Evolutionary conservation across 2,113 vertebrate genomes (phyloP).

Genomic region (Nothoprocta pentlandii): DNA sequence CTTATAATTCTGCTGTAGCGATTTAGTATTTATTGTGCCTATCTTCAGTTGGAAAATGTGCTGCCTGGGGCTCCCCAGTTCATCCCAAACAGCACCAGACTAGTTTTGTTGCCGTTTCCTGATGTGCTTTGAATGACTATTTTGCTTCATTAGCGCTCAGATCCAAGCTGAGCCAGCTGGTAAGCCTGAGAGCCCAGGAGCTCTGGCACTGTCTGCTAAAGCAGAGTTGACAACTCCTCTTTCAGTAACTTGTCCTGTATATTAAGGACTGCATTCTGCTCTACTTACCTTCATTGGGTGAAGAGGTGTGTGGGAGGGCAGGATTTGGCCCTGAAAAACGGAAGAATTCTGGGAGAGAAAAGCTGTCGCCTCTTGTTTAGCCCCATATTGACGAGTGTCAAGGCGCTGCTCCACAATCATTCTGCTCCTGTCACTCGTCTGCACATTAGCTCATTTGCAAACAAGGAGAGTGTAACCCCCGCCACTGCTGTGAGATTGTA

Average conservation of each 20-base stretch:
- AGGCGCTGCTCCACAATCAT: background rate
- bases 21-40: constrained; percentile 7
- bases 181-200: background rate
- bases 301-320: background rate
- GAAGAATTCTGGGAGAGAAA: background rate
- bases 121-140: background rate
- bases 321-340: background rate
- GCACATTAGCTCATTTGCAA: constrained; percentile 1
- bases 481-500: background rate
- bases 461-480: background rate
- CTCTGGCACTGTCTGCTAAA: constrained; percentile 26
- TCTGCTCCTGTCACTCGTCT: background rate
- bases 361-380: background rate
- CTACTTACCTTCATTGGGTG: background rate
- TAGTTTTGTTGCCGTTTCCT: background rate
- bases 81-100: background rate
- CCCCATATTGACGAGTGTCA: background rate
- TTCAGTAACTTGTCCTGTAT: constrained; percentile 10
- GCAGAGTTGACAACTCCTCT: constrained; percentile 17
- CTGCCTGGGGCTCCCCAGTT: background rate
- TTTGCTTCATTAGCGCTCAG: constrained; percentile 17
- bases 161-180: background rate
- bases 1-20: constrained; percentile 18
- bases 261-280: constrained; percentile 17
- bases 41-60: constrained; percentile 21